Base-by-base conservation (phyloP, 2,797 vertebrate genomes). In the Limosa lapponica region DNA sequence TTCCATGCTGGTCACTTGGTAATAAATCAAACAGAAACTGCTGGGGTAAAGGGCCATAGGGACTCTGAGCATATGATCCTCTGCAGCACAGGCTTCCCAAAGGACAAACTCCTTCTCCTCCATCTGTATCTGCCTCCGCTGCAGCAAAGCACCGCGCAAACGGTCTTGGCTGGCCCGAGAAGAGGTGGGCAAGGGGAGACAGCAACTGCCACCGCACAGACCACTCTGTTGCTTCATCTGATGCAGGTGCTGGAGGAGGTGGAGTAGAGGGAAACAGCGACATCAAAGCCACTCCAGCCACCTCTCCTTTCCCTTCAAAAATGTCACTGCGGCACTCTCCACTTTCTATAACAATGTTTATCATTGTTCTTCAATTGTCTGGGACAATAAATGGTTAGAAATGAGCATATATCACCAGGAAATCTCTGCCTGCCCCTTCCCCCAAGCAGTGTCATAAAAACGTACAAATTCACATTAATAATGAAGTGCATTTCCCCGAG, bases 381-480 rank as follows among this genome's bases (percentile, higher is more conserved):
- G 87, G 79, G 88, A 96, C 95, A 97, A 97, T 90, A 96, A 95
- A 97, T 96, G 93, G 96, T 78, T 96, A 80, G 96, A 95, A 97
- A 97, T 85, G 87, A 97, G 87, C 87, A 97, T 95, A 95, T 96
- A 95, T 93, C 97, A 97, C 94, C 81, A 82, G 90, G 92, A 96
- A 95, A 96, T 90, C 95, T 94, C 92, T 95, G 95, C 73, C 94
- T 96, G 94, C 92, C 95, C 92, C 95, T 96, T 97, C 94, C 95
- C 94, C 91, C 95, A 96, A 94, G 96, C 84, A 95, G 84, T 97
- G 95, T 96, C 95, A 97, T 96, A 95, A 96, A 95, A 96, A 96
- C 55, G 90, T 93, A 95, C 95, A 96, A 94, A 94, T 97, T 97
- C 96, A 97, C 94, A 96, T 93, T 95, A 96, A 96, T 97, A 95